Evolutionary conservation across 1,140 invertebrate genomes (phyloP), one percentile per base, ranked within the genome.

Genomic region (Hycleus cichorii): DNA sequence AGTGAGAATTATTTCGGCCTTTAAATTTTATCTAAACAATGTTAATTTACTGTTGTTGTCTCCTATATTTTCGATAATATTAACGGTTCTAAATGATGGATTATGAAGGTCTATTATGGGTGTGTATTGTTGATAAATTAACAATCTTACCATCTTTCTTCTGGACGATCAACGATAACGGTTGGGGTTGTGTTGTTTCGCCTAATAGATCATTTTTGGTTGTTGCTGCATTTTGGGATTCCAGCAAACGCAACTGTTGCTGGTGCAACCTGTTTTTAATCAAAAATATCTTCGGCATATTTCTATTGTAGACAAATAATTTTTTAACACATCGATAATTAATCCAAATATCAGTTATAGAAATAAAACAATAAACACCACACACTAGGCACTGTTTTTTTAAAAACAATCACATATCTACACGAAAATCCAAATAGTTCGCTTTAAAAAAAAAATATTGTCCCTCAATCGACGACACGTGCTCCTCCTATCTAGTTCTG

Each of bases 261-360:
- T 91, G 87, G 64, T 89, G 88, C 79, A 92, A 78, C 67, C 90
- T 82, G 72, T 91, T 90, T 75, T 91, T 92, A 67, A 92, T 90
- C 60, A 90, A 74, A 74, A 91, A 93, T 73, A 93, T 91, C 79
- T 93, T 92, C 77, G 90, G 90, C 90, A 93, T 93, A 68, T 79
- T 82, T 66, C 40, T 42, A 42, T 42, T 42, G 11, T 42, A 4
- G 1, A 18, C 18, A 18, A 18, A 18, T 18, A 18, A 18, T 1
- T 18, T n/a, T 42, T n/a, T 11, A 42, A 42, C 39, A 26, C 49
- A 25, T 12, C 7, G 4, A 32, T 32, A 32, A 32, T 5, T 4
- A 50, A 43, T 43, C 12, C 39, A 47, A 38, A 18, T 43, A 51
- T 32, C 32, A 42, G 39, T 42, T 18, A 39, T 39, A 38, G 42